Evolutionary conservation across 2,797 vertebrate genomes (phyloP), one percentile per base, ranked within the genome.

Genomic region (Simalia tracyae): DNA sequence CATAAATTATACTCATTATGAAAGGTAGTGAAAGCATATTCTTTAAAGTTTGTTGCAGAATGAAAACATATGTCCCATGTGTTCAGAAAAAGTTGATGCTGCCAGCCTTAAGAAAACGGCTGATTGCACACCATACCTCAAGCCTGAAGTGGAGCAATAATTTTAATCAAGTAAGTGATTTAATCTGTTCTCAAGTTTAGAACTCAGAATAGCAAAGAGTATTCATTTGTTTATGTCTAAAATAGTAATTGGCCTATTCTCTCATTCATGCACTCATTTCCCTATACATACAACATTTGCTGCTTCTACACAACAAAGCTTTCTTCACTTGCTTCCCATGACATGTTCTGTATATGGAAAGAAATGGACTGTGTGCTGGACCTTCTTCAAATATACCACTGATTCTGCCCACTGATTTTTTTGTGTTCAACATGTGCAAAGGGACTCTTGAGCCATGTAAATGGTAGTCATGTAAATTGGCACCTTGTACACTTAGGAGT

Each of bases 61-160:
- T 0, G 99, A 99, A 97, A 97, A 97, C 0, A 57, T 90, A 0
- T 99, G 99, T 94, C 99, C 99, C 4, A 99, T 99, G 99, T 99
- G 99, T 93, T 99, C 98, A 0, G 98, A 98, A 96, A 97, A 94
- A 81, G 96, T 99, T 90, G 97, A 95, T 1, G 42, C 68, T 1
- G 89, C 84, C 93, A 97, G 99, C 28, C 97, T 99, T 94, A 97
- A 97, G 95, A 99, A 98, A 96, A 96, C 98, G 68, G 93, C 93
- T 0, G 98, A 99, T 19, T 99, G 98, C 91, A 97, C 98, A 3
- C 95, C 92, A 64, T 98, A 98, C 97, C 97, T 99, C 85, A 98
- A 93, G 57, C 94, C 96, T 59, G 97, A 98, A 50, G 97, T 96
- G 5, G 98, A 98, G 22, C 96, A 97, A 26, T 98, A 42, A 97